Conservation (phyloP, 2,888 invertebrate species). For the Drosophila demipolita region DNA sequence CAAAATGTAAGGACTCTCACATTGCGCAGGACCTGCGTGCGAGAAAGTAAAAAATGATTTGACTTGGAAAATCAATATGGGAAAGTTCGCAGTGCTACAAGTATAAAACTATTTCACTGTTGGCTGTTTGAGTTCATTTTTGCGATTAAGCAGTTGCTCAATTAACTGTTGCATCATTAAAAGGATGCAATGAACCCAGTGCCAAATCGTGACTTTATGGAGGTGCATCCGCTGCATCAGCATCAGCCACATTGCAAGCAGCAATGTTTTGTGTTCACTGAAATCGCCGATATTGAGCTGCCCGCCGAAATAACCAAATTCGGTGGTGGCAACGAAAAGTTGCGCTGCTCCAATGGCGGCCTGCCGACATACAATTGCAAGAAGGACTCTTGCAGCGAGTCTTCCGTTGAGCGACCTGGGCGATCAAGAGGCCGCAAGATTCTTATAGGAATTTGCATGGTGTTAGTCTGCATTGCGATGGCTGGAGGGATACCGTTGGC, state of each 20-base stretch:
- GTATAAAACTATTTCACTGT: not conserved
- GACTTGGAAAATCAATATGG: conserved; percentile 46
- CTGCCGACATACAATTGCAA: conserved; percentile 80
- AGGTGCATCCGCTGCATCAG: conserved; percentile 84
- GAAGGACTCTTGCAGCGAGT: conserved; percentile 80
- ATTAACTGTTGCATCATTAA: not conserved
- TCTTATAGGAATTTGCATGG: conserved; percentile 77
- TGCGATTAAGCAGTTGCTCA: not conserved
- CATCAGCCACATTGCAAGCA: conserved; percentile 84
- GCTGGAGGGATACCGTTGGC: conserved; percentile 86
- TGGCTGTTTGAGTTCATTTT: not conserved
- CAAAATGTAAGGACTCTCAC: not conserved
- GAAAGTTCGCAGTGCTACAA: conserved; percentile 3
- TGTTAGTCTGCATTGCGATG: conserved; percentile 83
- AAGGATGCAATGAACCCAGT: conserved; percentile 82
- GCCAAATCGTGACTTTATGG: conserved; percentile 84
- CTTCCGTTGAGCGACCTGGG: conserved; percentile 70
- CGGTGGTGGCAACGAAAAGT: conserved; percentile 81
- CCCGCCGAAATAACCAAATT: conserved; percentile 85
- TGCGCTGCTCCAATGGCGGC: conserved; percentile 82
- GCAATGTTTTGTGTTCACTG: conserved; percentile 85
- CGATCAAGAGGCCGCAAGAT: conserved; percentile 80
- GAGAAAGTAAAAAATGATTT: not conserved
- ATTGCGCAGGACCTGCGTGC: conserved; percentile 42
- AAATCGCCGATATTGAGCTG: conserved; percentile 85